Conservation (phyloP, 2,113 vertebrate genomes). For the Emydura subglobosa region DNA sequence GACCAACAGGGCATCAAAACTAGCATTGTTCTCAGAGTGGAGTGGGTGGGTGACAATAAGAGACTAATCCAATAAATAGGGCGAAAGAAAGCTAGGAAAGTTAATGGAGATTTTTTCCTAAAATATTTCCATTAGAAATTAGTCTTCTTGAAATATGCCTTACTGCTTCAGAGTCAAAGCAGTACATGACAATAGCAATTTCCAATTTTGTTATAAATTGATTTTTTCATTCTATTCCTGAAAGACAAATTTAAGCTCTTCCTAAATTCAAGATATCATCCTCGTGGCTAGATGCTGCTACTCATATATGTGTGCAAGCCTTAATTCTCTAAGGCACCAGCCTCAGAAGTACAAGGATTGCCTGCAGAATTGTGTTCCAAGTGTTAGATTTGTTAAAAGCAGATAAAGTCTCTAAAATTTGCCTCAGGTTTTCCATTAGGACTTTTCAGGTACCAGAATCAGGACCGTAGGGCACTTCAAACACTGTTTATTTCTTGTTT, state of each 20-base stretch:
- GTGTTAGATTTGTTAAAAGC: background rate
- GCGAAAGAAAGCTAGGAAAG: background rate
- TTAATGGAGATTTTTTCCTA: background rate
- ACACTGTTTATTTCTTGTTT: conserved; percentile 1
- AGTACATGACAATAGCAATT: background rate
- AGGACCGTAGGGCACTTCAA: background rate
- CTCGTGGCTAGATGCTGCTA: background rate
- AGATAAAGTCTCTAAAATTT: background rate
- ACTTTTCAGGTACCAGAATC: background rate
- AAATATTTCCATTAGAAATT: background rate
- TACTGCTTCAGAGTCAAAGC: background rate
- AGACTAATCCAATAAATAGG: background rate
- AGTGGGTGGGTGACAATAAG: background rate
- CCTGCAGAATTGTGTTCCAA: background rate
- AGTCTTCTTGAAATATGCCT: background rate
- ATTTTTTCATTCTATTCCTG: background rate
- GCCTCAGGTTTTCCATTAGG: background rate
- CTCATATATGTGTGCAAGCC: background rate
- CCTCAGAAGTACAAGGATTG: background rate
- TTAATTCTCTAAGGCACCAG: background rate
- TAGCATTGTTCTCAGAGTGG: background rate
- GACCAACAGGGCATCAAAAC: background rate
- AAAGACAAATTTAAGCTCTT: background rate
- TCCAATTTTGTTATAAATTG: background rate
- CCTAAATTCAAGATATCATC: background rate